Evolutionary conservation across 2,797 vertebrate genomes (phyloP).

Genomic region (Nannoperca obscura): DNA sequence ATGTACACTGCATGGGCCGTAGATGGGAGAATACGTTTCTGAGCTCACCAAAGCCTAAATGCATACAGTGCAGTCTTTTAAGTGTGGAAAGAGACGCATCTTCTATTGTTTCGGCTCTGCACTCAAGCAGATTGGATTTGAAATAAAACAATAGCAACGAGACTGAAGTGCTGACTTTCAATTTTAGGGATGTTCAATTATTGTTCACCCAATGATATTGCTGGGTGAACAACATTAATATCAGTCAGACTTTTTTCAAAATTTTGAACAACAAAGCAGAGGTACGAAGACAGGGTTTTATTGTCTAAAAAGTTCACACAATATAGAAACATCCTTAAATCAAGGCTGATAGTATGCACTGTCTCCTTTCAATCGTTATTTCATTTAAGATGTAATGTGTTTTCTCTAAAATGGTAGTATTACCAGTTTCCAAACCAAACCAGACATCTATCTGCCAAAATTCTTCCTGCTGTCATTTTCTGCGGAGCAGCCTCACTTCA

Average conservation of each 20-base stretch:
- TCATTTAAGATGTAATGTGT: background rate
- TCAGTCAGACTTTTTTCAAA: too few species aligned
- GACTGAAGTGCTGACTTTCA: slow-evolving; percentile 31
- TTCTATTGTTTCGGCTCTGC: slow-evolving; percentile 32
- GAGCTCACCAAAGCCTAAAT: slow-evolving; percentile 12
- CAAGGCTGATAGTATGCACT: background rate
- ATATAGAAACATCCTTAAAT: slow-evolving; percentile 1
- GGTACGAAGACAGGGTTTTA: background rate
- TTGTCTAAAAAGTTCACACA: background rate
- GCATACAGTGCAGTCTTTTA: background rate
- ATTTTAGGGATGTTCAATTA: slow-evolving; percentile 11
- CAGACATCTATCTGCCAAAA: slow-evolving; percentile 6
- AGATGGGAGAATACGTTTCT: background rate
- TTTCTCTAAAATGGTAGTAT: background rate
- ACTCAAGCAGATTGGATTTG: slow-evolving; percentile 30
- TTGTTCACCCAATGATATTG: slow-evolving; percentile 9
- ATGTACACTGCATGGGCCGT: background rate
- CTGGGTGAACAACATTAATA: slow-evolving; percentile 3
- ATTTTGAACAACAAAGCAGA: background rate
- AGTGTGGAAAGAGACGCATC: slow-evolving; percentile 4
- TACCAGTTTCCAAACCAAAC: background rate
- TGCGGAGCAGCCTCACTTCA: slow-evolving; percentile 5
- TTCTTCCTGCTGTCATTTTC: slow-evolving; percentile 19
- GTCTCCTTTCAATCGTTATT: background rate
- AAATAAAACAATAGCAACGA: slow-evolving; percentile 24